Evolutionary conservation across 2,888 invertebrate genomes (phyloP).

Genomic region (Aleiodes testaceus): DNA sequence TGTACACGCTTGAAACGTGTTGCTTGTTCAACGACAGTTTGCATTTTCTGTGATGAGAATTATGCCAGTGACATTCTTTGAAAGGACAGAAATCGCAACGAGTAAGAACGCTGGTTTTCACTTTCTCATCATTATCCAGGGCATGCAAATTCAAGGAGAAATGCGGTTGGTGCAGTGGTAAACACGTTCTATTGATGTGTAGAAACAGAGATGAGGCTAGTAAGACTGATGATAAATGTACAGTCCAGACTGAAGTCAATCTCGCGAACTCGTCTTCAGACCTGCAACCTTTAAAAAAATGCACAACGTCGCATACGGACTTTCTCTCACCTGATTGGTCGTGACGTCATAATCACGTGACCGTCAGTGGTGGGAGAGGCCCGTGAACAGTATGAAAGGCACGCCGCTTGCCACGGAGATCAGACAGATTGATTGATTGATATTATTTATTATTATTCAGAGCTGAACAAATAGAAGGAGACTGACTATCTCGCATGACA

Average conservation of each 20-base stretch:
- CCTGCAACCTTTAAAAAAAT: too few species aligned
- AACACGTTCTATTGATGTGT: slow-evolving; percentile 54
- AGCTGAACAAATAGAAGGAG: too few species aligned
- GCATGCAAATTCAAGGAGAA: slow-evolving; percentile 52
- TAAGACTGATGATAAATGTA: background rate
- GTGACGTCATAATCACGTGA: too few species aligned
- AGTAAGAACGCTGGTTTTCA: slow-evolving; percentile 50
- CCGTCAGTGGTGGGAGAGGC: too few species aligned
- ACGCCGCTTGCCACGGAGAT: too few species aligned
- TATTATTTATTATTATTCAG: too few species aligned
- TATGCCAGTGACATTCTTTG: background rate
- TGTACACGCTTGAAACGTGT: too few species aligned
- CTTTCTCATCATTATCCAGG: slow-evolving; percentile 53
- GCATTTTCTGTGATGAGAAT: background rate
- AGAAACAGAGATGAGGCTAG: slow-evolving; percentile 29
- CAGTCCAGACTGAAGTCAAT: slow-evolving; percentile 24
- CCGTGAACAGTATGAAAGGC: too few species aligned
- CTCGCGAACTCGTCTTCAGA: slow-evolving; percentile 37
- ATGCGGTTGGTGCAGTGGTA: slow-evolving; percentile 52
- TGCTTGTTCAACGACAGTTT: background rate
- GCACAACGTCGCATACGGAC: too few species aligned
- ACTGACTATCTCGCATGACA: too few species aligned
- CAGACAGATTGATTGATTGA: too few species aligned
- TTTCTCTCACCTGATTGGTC: too few species aligned
- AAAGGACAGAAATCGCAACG: background rate